Percentiles rank a stretch among this genome's conserved stretches.
These are phyloP conservation scores for Mimas tiliae DNA, from an alignment of 2,888 invertebrate species.

Conservation along the genomic window DNA sequence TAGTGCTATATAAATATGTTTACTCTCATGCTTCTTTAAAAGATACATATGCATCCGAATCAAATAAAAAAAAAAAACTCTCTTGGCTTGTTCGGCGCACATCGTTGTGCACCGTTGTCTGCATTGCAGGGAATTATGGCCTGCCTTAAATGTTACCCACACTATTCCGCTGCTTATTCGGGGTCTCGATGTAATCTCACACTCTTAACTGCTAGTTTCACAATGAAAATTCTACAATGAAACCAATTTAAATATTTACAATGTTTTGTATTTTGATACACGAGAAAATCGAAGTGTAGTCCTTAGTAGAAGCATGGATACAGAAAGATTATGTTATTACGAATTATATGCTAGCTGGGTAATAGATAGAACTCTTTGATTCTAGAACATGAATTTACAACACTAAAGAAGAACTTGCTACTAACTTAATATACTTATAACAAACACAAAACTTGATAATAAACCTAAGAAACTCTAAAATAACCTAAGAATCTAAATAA, in stretches of 20 bases:
- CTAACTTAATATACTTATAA: background rate
- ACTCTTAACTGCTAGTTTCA: slow-evolving; percentile 11
- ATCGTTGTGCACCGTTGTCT: slow-evolving; percentile 63
- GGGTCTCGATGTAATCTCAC: slow-evolving; percentile 38
- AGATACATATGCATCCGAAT: too few species aligned
- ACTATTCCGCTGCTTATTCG: slow-evolving; percentile 43
- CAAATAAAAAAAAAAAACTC: slow-evolving; percentile 1
- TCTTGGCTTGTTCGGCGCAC: slow-evolving; percentile 40
- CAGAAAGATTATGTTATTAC: too few species aligned
- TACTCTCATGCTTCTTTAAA: too few species aligned
- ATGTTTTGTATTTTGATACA: background rate
- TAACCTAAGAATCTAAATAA: slow-evolving; percentile 25
- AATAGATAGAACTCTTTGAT: too few species aligned
- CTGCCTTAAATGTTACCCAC: slow-evolving; percentile 43
- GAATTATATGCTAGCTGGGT: too few species aligned
- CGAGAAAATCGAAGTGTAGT: background rate
- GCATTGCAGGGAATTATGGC: slow-evolving; percentile 70
- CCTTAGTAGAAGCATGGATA: background rate
- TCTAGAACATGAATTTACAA: too few species aligned
- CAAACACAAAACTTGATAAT: background rate
- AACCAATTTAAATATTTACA: slow-evolving; percentile 8
- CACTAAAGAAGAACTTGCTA: too few species aligned
- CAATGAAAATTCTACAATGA: slow-evolving; percentile 17
- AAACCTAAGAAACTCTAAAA: slow-evolving; percentile 4
- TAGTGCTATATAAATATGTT: too few species aligned